A percentile compares a stretch with the other conserved stretches of the same genome.
phyloP scores from a whole-genome alignment of 1,140 invertebrate species.

The Pachypeltis micranthus region DNA sequence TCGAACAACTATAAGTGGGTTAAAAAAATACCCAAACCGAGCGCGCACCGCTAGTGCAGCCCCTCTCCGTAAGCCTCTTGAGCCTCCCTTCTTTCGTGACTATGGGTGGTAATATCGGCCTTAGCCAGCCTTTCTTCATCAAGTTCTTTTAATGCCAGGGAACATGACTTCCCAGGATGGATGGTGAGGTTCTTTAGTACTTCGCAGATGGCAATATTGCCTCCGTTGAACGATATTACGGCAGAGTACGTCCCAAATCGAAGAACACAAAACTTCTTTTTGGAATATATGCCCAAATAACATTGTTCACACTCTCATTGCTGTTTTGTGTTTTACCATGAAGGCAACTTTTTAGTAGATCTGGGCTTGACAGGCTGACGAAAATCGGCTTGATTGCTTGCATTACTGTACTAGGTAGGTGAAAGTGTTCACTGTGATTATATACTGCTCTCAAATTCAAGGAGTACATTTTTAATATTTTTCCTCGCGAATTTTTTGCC shows the following conservation, averaged over 20 bases:
- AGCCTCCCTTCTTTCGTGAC: neutral
- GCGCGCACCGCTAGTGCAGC: no score
- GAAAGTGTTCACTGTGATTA: constrained; percentile 2
- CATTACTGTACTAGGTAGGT: neutral
- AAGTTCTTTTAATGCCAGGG: neutral
- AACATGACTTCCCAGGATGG: neutral
- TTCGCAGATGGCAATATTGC: neutral
- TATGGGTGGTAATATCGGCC: neutral
- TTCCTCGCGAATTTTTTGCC: no score
- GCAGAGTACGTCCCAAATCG: constrained; percentile 9
- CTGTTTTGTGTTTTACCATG: constrained; percentile 20
- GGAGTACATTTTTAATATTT: no score
- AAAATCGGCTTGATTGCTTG: neutral
- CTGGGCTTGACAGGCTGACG: constrained; percentile 14
- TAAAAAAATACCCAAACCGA: no score
- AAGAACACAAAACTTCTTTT: constrained; percentile 18
- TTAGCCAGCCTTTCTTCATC: neutral
- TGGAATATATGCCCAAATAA: constrained; percentile 17
- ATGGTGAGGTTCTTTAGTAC: neutral
- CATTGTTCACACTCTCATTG: constrained; percentile 18
- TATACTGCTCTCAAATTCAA: no score
- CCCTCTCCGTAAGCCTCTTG: no score
- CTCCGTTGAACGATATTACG: neutral
- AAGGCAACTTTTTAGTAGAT: constrained; percentile 22
- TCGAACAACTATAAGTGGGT: no score